A percentile compares a stretch with the other conserved stretches of the same genome.
Evolutionary conservation across 2,888 invertebrate genomes (phyloP).

Genomic region (Cheilosia impressa): DNA sequence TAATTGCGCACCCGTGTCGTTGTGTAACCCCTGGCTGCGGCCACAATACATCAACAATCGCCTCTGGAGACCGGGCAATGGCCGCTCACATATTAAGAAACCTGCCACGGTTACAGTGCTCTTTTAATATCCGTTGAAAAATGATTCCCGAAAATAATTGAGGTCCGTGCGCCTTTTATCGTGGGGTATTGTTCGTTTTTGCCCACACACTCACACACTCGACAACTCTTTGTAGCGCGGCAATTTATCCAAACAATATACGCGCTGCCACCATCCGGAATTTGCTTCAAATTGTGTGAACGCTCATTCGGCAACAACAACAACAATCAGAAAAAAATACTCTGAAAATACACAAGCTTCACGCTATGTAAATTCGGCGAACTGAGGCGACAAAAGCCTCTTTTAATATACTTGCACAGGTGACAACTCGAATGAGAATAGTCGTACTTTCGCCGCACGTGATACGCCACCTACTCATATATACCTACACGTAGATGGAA

Average conservation of each 20-base stretch:
- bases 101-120: constrained; percentile 17
- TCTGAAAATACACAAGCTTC: constrained; percentile 55
- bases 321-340: constrained; percentile 12
- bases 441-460: constrained; percentile 48
- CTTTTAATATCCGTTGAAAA: constrained; percentile 74
- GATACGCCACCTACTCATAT: constrained; percentile 28
- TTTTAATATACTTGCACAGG: constrained; percentile 74
- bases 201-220: neutral
- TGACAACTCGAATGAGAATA: constrained; percentile 68
- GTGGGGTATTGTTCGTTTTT: constrained; percentile 56
- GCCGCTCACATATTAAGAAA: constrained; percentile 38
- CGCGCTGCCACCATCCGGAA: neutral
- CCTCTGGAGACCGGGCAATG: constrained; percentile 44
- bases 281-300: constrained; percentile 45
- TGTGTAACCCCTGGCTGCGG: neutral
- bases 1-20: constrained; percentile 34
- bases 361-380: constrained; percentile 68
- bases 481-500: constrained; percentile 11
- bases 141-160: constrained; percentile 62
- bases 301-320: constrained; percentile 18
- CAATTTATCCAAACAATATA: constrained; percentile 38
- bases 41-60: constrained; percentile 48
- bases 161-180: constrained; percentile 66
- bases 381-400: constrained; percentile 73
- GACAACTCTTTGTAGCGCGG: neutral